These are phyloP conservation scores for Chionodraco myersi DNA, from an alignment of 2,113 vertebrate species.

Conservation along the genomic window DNA sequence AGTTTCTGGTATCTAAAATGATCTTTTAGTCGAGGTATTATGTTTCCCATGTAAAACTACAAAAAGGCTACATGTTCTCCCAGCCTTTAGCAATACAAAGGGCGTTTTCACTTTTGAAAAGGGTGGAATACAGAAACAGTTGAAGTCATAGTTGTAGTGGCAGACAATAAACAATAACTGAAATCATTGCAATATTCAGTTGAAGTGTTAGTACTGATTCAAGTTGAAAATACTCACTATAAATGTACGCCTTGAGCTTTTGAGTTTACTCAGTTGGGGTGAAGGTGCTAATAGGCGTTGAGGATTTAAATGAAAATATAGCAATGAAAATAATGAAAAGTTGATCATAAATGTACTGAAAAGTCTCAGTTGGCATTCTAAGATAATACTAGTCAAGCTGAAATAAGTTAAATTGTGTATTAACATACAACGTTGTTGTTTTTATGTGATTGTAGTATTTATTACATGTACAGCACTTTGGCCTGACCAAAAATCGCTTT, in stretches of 20 bases:
- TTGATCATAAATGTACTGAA: not conserved
- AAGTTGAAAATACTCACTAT: not conserved
- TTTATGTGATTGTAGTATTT: no score
- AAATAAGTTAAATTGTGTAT: not conserved
- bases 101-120: not conserved
- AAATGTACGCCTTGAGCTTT: not conserved
- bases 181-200: not conserved
- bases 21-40: not conserved
- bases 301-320: not conserved
- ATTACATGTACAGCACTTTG: no score
- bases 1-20: constrained; percentile 13
- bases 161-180: not conserved
- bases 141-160: not conserved
- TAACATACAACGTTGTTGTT: not conserved
- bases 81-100: not conserved
- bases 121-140: not conserved
- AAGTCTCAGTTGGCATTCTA: not conserved
- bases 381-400: not conserved
- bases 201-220: not conserved
- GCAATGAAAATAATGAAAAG: no score
- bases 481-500: no score
- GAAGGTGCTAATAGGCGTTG: not conserved
- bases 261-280: not conserved
- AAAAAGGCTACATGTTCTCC: not conserved
- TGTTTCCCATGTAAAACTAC: not conserved